Evolutionary conservation across 2,888 invertebrate species (phyloP), one percentile per base, ranked within the genome.

Genomic region (Sycophila texana): DNA sequence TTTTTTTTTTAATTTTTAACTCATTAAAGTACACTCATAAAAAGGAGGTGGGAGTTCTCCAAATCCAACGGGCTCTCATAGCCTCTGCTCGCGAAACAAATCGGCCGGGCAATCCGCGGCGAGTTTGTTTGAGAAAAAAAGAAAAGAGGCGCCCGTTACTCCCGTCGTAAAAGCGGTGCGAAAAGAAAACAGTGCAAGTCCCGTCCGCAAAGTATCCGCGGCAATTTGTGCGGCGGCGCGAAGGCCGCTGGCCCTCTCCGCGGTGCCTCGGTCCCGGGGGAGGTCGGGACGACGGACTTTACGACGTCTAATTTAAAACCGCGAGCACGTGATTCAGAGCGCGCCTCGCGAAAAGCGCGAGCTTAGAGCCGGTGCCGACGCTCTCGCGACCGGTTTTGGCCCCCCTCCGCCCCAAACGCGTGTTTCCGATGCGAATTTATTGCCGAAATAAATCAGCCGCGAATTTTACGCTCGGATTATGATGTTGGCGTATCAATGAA

Each of bases 361-460:
- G 63, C 39, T 77, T 13, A 66, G 78, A 66, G 78, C 47, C 26
- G 10, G 14, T 2, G 18, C 12, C 7, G 26, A 67, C 51, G 30
- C 47, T 63, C 61, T 53, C 26, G 26, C 83, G 86, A 88, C 89
- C 88, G 88, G 88, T 89, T 89, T 87, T 84, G 86, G 85, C 86
- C 86, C 79, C 39, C 79, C 39, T 84, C 75, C 39, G 83, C 73
- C 80, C 81, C 83, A 87, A 88, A 88, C 88, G 86, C 84, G 85
- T 87, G 86, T 86, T 89, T 87, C 86, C 86, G 86, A 89, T 88
- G 86, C 85, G 84, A 85, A 86, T 88, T 88, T 87, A 88, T 86
- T 86, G 85, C 84, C 84, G 84, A 84, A 26, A 88, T 88, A 88
- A 89, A 89, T 88, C 87, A 87, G 84, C 81, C 84, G 84, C 83